Percentiles rank a stretch among this genome's conserved stretches.
Evolutionary conservation across 2,797 vertebrate genomes (phyloP).

Genomic region (Coccyzus lansbergi): DNA sequence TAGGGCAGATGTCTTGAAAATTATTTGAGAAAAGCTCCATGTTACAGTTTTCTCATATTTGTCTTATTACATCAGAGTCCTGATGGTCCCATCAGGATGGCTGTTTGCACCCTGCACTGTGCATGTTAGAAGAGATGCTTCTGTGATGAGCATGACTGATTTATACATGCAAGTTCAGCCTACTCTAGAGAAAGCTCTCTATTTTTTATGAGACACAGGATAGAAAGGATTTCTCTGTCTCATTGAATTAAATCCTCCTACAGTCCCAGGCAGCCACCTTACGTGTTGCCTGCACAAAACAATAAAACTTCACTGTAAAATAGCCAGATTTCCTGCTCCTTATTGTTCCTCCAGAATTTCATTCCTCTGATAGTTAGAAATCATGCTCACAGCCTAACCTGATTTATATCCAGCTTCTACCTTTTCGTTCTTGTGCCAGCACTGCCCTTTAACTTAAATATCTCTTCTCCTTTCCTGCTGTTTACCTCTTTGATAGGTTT

Average conservation of each 20-base stretch:
- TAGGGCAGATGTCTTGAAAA: background rate
- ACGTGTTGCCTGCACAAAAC: background rate
- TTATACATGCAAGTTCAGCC: background rate
- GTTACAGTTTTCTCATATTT: background rate
- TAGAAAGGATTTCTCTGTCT: slow-evolving; percentile 42
- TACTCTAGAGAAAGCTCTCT: background rate
- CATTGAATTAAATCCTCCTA: slow-evolving; percentile 12
- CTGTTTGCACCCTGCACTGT: background rate
- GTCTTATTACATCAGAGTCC: background rate
- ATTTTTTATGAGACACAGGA: slow-evolving; percentile 30
- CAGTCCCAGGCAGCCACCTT: background rate
- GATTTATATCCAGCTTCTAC: slow-evolving; percentile 44
- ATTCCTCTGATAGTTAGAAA: slow-evolving; percentile 22
- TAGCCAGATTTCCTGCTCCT: background rate
- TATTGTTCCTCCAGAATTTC: background rate
- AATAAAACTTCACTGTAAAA: slow-evolving; percentile 9
- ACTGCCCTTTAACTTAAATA: slow-evolving; percentile 30
- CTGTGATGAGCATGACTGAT: background rate
- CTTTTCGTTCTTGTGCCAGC: slow-evolving; percentile 38
- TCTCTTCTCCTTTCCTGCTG: background rate
- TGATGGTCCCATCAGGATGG: background rate
- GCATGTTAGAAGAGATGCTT: background rate
- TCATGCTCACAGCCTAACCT: background rate
- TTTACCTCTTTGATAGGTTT: slow-evolving; percentile 53
- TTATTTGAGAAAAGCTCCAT: background rate